Conservation (phyloP, 92 coral and sea anemone genomes). For the Scolanthus callimorphus region DNA sequence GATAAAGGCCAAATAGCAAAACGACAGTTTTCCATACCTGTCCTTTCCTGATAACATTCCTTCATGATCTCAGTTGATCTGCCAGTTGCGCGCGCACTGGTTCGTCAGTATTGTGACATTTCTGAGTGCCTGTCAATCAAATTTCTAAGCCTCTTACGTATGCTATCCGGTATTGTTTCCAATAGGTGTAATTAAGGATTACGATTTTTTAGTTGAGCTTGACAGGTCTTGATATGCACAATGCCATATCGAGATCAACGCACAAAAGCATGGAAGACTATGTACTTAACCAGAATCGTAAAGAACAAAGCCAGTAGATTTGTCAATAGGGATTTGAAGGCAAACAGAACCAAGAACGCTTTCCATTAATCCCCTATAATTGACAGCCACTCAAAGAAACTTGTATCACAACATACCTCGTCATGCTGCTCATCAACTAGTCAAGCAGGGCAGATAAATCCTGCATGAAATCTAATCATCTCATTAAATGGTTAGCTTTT, state of each 20-base stretch:
- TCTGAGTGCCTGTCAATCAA: too few species aligned
- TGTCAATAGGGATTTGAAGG: not conserved
- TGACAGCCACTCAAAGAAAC: slow-evolving; percentile 29
- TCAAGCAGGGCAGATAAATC: not conserved
- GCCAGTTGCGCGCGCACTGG: too few species aligned
- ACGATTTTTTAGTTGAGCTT: not conserved
- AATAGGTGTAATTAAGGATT: not conserved
- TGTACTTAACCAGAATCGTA: not conserved
- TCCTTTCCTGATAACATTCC: too few species aligned
- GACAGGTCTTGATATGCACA: not conserved
- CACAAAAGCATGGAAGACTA: not conserved
- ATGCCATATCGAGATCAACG: not conserved
- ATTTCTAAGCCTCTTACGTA: too few species aligned
- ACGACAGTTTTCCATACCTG: too few species aligned
- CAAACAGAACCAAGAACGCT: not conserved
- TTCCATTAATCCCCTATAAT: slow-evolving; percentile 21
- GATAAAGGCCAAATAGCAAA: too few species aligned
- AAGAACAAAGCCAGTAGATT: not conserved
- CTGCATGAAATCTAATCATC: not conserved
- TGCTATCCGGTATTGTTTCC: not conserved
- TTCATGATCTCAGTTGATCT: not conserved
- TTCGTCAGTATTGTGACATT: too few species aligned
- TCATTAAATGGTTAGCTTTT: slow-evolving; percentile 4
- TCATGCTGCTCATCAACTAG: not conserved
- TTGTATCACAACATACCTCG: not conserved